Base-by-base conservation (phyloP, 2,113 vertebrate species). In the Nothobranchius kuhntae region DNA sequence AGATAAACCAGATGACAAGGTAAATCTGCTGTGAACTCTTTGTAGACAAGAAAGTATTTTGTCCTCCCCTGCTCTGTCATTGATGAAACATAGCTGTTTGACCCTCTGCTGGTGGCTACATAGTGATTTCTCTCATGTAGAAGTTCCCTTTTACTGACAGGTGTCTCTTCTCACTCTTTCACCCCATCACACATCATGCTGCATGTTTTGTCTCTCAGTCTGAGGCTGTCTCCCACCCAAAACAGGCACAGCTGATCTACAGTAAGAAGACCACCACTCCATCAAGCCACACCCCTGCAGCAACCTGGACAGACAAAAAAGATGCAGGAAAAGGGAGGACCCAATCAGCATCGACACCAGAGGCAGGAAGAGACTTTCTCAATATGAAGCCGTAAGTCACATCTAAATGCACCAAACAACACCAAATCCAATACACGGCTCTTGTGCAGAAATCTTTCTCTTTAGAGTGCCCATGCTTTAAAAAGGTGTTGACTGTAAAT, bases 331-430 rank as follows among this genome's bases (percentile, higher is more conserved):
- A 95, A 86, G 93, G 92, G 69, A 95, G 92, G 85, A 93, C 88
- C 80, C 89, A 91, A 0, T 91, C 90, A 0, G 83, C 93, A 47
- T 91, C 91, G 0, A 93, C 93, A 71, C 91, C 93, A 0, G 95
- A 96, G 71, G 91, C 79, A 38, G 93, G 94, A 86, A 98, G 94
- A 89, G 96, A 99, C 83, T 91, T 94, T 82, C 97, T 98, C 94
- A 97, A 88, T 92, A 99, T 99, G 95, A 99, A 98, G 87, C 98
- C 97, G 98, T 99, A 91, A 2, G 97, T 93, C 11, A 61, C 36
- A 45, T 9, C 68, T 77, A 72, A 65, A 36, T 21, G 21, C 21
- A 21, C 21, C 21, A 21, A 21, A 21, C 21, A 21, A 21, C 21
- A 21, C 21, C 21, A 21, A 21, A 21, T 21, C 21, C 21, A 21